These are phyloP conservation scores for Ecdyonurus torrentis DNA, from an alignment of 2,888 invertebrate species.

Conservation along the genomic window DNA sequence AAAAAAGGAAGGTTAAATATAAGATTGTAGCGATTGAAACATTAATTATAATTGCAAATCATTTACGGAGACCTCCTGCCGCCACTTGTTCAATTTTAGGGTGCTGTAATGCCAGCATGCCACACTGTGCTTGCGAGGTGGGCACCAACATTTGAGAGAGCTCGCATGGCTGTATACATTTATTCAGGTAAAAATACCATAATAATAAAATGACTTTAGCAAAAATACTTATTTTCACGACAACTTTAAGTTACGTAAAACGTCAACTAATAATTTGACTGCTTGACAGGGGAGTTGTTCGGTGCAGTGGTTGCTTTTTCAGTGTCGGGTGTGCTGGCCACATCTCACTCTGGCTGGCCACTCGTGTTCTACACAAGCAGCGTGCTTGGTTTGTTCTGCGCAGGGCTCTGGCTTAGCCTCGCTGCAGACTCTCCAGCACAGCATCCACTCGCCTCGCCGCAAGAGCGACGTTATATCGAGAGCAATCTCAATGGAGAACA, in stretches of 20 bases:
- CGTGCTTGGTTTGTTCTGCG: conserved; percentile 10
- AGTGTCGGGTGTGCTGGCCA: not conserved
- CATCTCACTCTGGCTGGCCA: conserved; percentile 15
- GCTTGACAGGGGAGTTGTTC: conserved; percentile 5
- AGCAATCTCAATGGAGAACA: too few relatives aligned
- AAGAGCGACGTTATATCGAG: conserved; percentile 49
- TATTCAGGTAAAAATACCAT: conserved; percentile 3
- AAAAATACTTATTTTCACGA: too few relatives aligned
- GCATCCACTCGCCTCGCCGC: conserved; percentile 35
- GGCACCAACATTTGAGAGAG: conserved; percentile 6
- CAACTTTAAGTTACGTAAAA: too few relatives aligned
- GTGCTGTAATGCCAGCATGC: not conserved
- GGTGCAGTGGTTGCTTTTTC: conserved; percentile 6
- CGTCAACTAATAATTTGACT: too few relatives aligned
- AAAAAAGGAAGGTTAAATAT: too few relatives aligned
- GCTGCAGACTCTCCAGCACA: conserved; percentile 47
- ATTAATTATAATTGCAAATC: too few relatives aligned
- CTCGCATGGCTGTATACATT: conserved; percentile 4
- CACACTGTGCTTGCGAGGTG: conserved; percentile 6
- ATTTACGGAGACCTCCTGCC: too few relatives aligned
- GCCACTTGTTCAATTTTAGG: too few relatives aligned
- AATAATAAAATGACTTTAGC: too few relatives aligned
- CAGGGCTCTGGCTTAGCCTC: conserved; percentile 34
- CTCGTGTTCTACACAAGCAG: conserved; percentile 19
- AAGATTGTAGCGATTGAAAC: too few relatives aligned